Base-by-base conservation (phyloP, 2,113 vertebrate species). In the Phasianus colchicus region DNA sequence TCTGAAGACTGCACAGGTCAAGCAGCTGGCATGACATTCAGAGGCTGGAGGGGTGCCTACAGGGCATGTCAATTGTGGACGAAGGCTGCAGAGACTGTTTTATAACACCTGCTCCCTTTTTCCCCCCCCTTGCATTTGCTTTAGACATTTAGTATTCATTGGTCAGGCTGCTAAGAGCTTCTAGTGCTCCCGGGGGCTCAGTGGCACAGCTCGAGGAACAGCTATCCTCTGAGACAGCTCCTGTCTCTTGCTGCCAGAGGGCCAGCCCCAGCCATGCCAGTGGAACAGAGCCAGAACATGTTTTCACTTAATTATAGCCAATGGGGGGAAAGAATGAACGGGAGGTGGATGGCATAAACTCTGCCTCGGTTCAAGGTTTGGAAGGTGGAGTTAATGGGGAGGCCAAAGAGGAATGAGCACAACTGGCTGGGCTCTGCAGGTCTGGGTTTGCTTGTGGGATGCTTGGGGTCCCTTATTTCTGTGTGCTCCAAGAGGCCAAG, bases 401-500 rank as follows among this genome's bases (percentile, higher is more conserved):
- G 38, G 16, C 10, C 38, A 40, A 40, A 27, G 25, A 27, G 61
- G 11, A 29, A 38, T 27, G 10, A 38, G 32, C 65, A 92, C 70
- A 79, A 55, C 54, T 10, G 9, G 17, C 64, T 69, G 63, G 27
- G 32, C 61, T 24, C 2, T 42, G 13, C 38, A 43, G 50, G 30
- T 43, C 45, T 38, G 32, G 50, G 38, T 76, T 81, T 66, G 32
- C 32, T 34, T 17, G 19, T 24, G 40, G 47, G 30, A 40, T 82
- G 38, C 32, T 17, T 55, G 65, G 52, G 13, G 19, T 76, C 72
- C 38, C 42, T 66, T 0, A 14, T 63, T 67, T 61, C 30, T 66
- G 50, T 60, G 48, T 78, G 30, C 50, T 86, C 17, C 0, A 0
- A 55, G 77, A 80, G 36, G 30, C 47, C 88, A 0, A 0, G 9